Conservation (phyloP, 1,140 invertebrate genomes). For the Andrena cerasifolii region DNA sequence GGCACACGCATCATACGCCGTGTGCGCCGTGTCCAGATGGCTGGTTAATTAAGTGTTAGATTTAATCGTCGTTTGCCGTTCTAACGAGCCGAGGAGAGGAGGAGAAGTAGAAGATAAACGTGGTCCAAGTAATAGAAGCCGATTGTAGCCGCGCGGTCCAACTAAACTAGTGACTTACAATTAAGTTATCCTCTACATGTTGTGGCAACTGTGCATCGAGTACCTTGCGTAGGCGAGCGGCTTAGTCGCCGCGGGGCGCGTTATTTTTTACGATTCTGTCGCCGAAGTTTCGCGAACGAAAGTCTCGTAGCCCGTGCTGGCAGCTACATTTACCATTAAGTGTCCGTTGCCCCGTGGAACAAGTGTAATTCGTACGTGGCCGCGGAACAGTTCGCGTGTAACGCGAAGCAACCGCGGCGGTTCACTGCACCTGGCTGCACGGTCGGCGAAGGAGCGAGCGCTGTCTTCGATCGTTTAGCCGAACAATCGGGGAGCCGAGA, state of each 20-base stretch:
- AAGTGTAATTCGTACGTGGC: background rate
- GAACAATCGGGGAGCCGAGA: background rate
- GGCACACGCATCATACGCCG: background rate
- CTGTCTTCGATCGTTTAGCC: background rate
- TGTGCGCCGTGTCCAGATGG: slow-evolving; percentile 17
- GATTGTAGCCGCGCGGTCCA: slow-evolving; percentile 66
- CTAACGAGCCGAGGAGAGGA: background rate
- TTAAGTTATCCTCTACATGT: background rate
- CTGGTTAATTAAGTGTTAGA: slow-evolving; percentile 51
- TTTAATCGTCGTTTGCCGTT: slow-evolving; percentile 54
- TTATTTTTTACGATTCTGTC: slow-evolving; percentile 66
- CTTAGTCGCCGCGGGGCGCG: background rate
- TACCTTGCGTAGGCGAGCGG: background rate
- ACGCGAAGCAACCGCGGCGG: background rate
- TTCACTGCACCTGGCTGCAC: too few relatives aligned
- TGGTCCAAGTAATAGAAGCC: slow-evolving; percentile 60
- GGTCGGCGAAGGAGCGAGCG: background rate
- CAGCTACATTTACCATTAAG: background rate
- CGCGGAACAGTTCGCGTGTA: slow-evolving; percentile 22
- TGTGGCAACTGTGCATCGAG: background rate
- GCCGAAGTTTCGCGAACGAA: background rate
- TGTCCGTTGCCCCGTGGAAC: slow-evolving; percentile 3
- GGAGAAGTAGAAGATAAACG: slow-evolving; percentile 27
- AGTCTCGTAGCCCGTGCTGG: background rate
- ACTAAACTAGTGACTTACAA: slow-evolving; percentile 67